Base-by-base conservation (phyloP, 2,797 vertebrate genomes). In the Muraenolepis orangiensis region DNA sequence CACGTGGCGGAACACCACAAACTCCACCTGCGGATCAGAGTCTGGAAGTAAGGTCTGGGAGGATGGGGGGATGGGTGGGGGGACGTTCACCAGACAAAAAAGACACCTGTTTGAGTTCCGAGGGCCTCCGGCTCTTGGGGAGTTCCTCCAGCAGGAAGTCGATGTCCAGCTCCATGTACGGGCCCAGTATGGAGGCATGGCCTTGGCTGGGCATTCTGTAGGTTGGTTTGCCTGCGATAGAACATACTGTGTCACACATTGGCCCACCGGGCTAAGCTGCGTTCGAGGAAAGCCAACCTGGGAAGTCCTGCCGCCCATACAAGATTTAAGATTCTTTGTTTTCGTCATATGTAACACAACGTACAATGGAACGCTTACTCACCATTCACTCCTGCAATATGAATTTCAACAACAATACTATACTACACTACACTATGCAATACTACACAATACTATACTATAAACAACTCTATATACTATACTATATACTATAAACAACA, bases 41-140 rank as follows among this genome's bases (percentile, higher is more conserved):
- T 46, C 14, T 5, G 0, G 0, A 16, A 1, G 23, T 30, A 42
- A 40, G 31, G n/a, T 69, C 0, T 20, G 11, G 1, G 11, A 0
- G 67, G 34, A 70, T 3, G 36, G 64, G 16, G 6, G 1, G 40
- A 14, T 61, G 28, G 61, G 40, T 46, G 40, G 40, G 13, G 13
- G 14, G 57, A 26, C 1, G 11, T 64, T 64, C n/a, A 26, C 57
- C n/a, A 8, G 23, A n/a, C 2, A n/a, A n/a, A n/a, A n/a, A 18
- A 64, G 81, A 77, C 78, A 98, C 97, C 93, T 96, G 92, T 83
- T 91, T 88, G 18, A 81, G 36, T 85, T 97, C 96, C 46, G 90
- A 70, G 0, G 81, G 40, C 14, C 78, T 91, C 2, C 89, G 82
- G 61, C 80, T 69, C 66, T 76, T 69, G 0, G 95, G 94, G 14